Base-by-base conservation (phyloP, 2,888 invertebrate species). In the Gerris lacustris region DNA sequence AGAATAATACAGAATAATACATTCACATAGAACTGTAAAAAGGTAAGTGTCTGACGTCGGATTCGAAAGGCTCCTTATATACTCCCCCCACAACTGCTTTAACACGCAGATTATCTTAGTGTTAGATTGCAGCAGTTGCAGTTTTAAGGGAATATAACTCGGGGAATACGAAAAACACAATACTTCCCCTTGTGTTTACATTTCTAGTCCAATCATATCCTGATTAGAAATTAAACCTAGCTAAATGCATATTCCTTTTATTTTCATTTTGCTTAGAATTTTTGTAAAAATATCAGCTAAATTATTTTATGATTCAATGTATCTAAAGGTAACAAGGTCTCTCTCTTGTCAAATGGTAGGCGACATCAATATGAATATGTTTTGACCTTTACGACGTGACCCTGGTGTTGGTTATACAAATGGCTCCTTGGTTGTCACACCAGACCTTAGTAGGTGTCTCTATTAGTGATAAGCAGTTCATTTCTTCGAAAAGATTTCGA, bases 401-500 rank as follows among this genome's bases (percentile, higher is more conserved):
- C 6, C 15, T 11, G 15, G 43, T 67, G 6, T 67, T 44, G 43
- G 43, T 67, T 31, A 67, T 15, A 11, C 6, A 31, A 44, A 67
- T 67, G 6, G 67, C 67, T 6, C 67, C 67, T 11, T 15, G 31
- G 44, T 67, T 67, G 44, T 67, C 67, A 44, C 31, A 31, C 15
- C 15, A 67, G 15, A 67, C 43, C 6, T 31, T 44, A 6, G 15
- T 15, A n/a, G 67, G 67, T 31, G 67, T n/a, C 15, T 15, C 31
- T 6, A 67, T 11, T 7, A 67, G 43, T 15, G 17, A 31, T 15
- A 31, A 15, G 15, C 44, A 44, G 15, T 7, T 67, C 11, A 70
- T 63, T 43, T 31, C 67, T 43, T 66, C 43, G n/a, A 71, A 66
- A 31, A 71, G 45, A 44, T 63, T 63, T 17, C 71, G 18, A 18